Conservation (phyloP, 2,797 vertebrate species). For the Poliocrania exsul region DNA sequence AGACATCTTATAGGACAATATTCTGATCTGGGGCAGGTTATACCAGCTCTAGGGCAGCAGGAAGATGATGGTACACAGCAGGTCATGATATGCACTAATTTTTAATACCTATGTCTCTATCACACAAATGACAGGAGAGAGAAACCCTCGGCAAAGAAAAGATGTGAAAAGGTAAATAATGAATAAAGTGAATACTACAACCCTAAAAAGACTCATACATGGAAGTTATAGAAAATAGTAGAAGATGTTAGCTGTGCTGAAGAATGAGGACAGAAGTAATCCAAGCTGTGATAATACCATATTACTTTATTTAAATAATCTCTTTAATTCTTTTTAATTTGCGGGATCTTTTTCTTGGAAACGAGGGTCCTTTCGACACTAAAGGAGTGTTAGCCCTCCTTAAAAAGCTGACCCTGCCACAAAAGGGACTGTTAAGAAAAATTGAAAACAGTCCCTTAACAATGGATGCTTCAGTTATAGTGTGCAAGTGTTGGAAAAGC, state of each 20-base stretch:
- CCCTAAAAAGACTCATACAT: background rate
- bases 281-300: constrained; percentile 35
- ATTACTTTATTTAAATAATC: constrained; percentile 53
- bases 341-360: constrained; percentile 48
- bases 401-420: constrained; percentile 51
- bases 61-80: background rate
- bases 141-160: background rate
- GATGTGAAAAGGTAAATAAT: background rate
- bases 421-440: constrained; percentile 64
- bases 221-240: background rate
- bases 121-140: background rate
- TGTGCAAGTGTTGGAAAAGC: constrained; percentile 66
- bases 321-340: constrained; percentile 60
- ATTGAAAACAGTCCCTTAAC: constrained; percentile 59
- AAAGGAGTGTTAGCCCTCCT: constrained; percentile 13
- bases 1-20: background rate
- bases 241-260: background rate
- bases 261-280: constrained; percentile 36
- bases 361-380: constrained; percentile 56
- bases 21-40: background rate
- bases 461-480: constrained; percentile 61
- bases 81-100: background rate
- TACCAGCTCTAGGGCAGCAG: background rate
- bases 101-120: background rate
- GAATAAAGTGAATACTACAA: background rate